Evolutionary conservation across 2,113 vertebrate genomes (phyloP).

Genomic region (Xenus cinereus): DNA sequence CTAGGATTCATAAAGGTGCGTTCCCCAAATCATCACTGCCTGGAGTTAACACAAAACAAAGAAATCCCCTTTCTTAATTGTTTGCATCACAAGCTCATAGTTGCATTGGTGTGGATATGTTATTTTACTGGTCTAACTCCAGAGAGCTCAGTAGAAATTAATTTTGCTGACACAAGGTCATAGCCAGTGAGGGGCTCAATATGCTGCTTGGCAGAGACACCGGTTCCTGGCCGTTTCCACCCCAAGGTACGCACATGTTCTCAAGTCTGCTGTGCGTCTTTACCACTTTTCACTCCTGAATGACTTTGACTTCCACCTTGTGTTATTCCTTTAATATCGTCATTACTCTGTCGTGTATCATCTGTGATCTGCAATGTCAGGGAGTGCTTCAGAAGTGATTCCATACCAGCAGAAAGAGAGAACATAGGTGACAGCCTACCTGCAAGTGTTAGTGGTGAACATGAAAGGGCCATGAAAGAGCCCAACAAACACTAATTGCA

Average conservation of each 20-base stretch:
- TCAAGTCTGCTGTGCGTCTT: neutral
- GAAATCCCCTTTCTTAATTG: neutral
- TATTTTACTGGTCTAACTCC: neutral
- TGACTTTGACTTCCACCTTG: slow-evolving; percentile 37
- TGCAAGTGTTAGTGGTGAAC: neutral
- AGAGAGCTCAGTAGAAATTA: neutral
- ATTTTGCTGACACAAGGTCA: neutral
- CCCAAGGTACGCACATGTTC: neutral
- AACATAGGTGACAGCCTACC: neutral
- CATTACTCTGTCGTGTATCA: slow-evolving; percentile 1
- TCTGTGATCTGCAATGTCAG: slow-evolving; percentile 8
- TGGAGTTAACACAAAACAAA: neutral
- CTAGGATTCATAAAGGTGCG: neutral
- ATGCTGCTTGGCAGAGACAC: neutral
- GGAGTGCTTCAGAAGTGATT: neutral
- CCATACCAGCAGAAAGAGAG: neutral
- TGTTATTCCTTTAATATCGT: neutral
- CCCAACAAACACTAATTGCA: neutral
- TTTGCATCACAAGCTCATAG: neutral
- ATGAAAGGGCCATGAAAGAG: neutral
- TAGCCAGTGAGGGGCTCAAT: neutral
- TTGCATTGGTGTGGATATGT: neutral
- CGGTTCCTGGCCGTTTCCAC: neutral
- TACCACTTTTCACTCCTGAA: neutral
- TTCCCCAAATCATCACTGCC: neutral